phyloP scores from a whole-genome alignment of 1,140 invertebrate genomes.

The Propsilocerus akamusi region DNA sequence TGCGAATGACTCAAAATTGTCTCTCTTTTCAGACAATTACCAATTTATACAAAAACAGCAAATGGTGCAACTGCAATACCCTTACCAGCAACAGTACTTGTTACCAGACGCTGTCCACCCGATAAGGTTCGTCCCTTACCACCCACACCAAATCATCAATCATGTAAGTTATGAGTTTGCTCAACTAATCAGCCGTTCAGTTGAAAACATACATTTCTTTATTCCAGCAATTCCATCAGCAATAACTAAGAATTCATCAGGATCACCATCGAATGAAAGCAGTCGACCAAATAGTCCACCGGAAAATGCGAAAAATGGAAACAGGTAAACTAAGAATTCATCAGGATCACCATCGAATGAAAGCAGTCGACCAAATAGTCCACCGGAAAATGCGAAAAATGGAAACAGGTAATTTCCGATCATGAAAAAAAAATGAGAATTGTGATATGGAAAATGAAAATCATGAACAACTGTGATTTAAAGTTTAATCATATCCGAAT shows the following conservation, averaged over 20 bases:
- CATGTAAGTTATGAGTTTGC: constrained; percentile 16
- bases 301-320: not conserved
- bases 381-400: not conserved
- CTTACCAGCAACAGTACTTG: constrained; percentile 48
- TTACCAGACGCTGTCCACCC: constrained; percentile 48
- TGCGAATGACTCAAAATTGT: not conserved
- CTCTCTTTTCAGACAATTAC: constrained; percentile 35
- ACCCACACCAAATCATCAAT: constrained; percentile 35
- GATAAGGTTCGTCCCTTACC: constrained; percentile 52
- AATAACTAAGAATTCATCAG: not conserved
- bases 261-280: not conserved
- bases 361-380: constrained; percentile 1
- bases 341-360: not conserved
- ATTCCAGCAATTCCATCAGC: not conserved
- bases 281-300: not conserved
- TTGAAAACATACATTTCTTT: not conserved
- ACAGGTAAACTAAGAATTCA: not conserved
- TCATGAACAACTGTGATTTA: too few species aligned
- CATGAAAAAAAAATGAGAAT: too few species aligned
- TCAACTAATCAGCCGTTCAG: not conserved
- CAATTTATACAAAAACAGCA: constrained; percentile 31
- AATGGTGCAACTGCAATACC: constrained; percentile 48
- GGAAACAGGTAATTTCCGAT: not conserved
- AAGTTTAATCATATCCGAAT: too few species aligned
- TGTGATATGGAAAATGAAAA: too few species aligned